A percentile compares a stretch with the other conserved stretches of the same genome.
These are phyloP conservation scores for Pocillopora verrucosa DNA, from an alignment of 64 coral and sea anemone species.

Conservation along the genomic window DNA sequence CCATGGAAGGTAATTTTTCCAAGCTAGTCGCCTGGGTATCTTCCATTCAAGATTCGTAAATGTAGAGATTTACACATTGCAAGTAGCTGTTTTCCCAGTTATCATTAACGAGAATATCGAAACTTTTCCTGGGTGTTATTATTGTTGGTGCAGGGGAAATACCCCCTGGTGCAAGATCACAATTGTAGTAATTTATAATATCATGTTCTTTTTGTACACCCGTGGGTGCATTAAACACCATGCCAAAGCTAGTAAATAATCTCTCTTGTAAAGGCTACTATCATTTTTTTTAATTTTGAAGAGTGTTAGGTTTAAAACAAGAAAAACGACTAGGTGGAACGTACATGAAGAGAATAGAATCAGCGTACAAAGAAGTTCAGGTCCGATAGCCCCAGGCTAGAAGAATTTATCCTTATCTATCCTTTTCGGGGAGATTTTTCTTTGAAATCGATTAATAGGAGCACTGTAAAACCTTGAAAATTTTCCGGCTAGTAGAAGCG, in stretches of 20 bases:
- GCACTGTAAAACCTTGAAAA: no score
- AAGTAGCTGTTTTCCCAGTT: conserved; percentile 37
- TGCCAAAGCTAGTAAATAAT: background rate
- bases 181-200: conserved; percentile 9
- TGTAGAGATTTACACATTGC: conserved; percentile 36
- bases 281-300: conserved; percentile 12
- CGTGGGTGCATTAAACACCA: conserved; percentile 17
- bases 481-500: no score
- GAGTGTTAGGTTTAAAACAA: no score
- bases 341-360: no score
- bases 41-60: conserved; percentile 51
- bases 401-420: no score
- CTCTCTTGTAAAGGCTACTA: background rate
- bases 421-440: no score
- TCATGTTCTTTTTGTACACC: conserved; percentile 1
- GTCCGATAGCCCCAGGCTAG: no score
- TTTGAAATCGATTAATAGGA: no score
- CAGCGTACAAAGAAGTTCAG: no score
- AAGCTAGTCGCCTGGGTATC: conserved; percentile 47
- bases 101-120: conserved; percentile 25
- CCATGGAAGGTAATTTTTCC: conserved; percentile 26
- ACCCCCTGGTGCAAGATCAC: background rate
- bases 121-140: conserved; percentile 27
- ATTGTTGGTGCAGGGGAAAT: background rate
- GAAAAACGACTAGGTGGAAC: no score